A percentile compares a stretch with the other conserved stretches of the same genome.
Evolutionary conservation across 2,888 invertebrate genomes (phyloP).

Genomic region (Leptothorax acervorum): DNA sequence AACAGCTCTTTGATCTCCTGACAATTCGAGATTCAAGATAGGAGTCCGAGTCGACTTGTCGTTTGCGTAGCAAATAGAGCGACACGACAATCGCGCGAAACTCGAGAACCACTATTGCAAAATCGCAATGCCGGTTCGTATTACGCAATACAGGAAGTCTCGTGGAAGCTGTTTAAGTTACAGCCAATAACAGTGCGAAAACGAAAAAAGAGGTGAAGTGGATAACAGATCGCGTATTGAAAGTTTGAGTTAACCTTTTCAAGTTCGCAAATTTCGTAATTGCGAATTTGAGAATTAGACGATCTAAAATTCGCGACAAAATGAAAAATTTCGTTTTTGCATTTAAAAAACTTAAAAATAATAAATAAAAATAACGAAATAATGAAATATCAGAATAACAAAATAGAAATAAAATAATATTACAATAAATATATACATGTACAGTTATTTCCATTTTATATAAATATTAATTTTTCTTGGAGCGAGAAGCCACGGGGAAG

Average conservation of each 20-base stretch:
- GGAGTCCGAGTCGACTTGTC: background rate
- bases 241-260: background rate
- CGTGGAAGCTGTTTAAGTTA: constrained; percentile 20
- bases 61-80: background rate
- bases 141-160: constrained; percentile 21
- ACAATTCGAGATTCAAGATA: constrained; percentile 25
- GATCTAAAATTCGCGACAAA: background rate
- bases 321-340: background rate
- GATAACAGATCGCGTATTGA: background rate
- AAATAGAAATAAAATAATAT: background rate
- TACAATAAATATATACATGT: background rate
- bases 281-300: background rate
- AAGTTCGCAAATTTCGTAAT: background rate
- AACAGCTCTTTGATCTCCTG: background rate
- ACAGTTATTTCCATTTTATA: background rate
- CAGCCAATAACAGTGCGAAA: background rate
- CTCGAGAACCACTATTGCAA: background rate
- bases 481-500: too few species aligned
- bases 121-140: constrained; percentile 10
- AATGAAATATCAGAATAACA: background rate
- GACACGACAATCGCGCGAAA: constrained; percentile 11
- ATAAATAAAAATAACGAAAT: background rate
- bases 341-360: background rate
- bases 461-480: background rate
- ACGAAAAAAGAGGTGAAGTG: background rate